Evolutionary conservation across 2,888 invertebrate genomes (phyloP), one percentile per base, ranked within the genome.

Genomic region (Penaeus monodon): DNA sequence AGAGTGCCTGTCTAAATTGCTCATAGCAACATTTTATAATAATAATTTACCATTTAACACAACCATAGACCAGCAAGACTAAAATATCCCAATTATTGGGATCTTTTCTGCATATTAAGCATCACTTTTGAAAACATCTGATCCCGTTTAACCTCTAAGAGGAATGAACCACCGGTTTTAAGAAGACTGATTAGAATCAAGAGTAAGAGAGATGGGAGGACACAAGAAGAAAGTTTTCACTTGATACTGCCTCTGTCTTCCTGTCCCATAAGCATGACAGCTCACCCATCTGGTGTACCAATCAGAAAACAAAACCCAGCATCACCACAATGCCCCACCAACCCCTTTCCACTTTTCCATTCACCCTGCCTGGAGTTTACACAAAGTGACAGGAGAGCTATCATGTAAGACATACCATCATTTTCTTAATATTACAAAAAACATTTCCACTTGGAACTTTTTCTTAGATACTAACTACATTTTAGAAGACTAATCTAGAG

Each of bases 351-450:
- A 33, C 82, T 73, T 27, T 38, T 68, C 74, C 82, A n/a, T n/a
- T n/a, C 82, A 82, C 49, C 82, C 82, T 82, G 82, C 82, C 82
- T 82, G 73, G 27, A 82, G 82, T 73, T 82, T 82, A 82, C 73
- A 82, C 82, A 68, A 38, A n/a, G n/a, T n/a, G n/a, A n/a, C n/a
- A 10, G 77, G 57, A 29, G 49, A 77, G 57, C 57, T 57, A 77
- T 77, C 77, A 77, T 77, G 77, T 77, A 77, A 12, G n/a, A 77
- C 57, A 57, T 77, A 76, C 49, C 38, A 76, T 44, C 14, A 77
- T 77, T 57, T 57, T 77, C 33, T 57, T 57, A 57, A 57, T 63
- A n/a, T 57, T 20, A 77, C n/a, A n/a, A n/a, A 57, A 57, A 57
- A 57, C 14, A 57, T 17, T 57, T 57, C 57, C 57, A 17, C 57